phyloP scores from a whole-genome alignment of 2,888 invertebrate genomes.

The Limnephilus lunatus region DNA sequence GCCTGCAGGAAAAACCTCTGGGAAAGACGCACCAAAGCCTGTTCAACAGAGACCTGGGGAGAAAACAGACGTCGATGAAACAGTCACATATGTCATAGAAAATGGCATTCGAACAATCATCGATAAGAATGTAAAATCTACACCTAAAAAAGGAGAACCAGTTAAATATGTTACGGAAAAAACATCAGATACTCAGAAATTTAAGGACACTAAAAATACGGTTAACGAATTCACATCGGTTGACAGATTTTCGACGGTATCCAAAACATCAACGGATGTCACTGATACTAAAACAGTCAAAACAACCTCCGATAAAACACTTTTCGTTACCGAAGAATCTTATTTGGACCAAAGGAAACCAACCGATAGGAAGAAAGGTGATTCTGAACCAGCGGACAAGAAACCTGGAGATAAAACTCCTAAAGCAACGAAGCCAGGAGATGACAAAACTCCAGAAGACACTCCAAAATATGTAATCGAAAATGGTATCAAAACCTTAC shows the following conservation, averaged over 20 bases:
- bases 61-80: neutral
- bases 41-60: neutral
- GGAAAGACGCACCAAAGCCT: neutral
- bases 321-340: neutral
- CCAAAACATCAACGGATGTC: conserved; percentile 3
- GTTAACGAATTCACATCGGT: neutral
- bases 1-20: conserved; percentile 4
- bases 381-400: conserved; percentile 13
- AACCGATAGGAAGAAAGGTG: conserved; percentile 22
- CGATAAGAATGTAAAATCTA: conserved; percentile 21
- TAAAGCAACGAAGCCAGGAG: conserved; percentile 40
- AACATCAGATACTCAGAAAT: conserved; percentile 8
- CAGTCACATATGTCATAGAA: conserved; percentile 47
- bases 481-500: conserved; percentile 58
- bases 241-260: neutral
- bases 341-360: conserved; percentile 5
- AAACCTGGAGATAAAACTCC: conserved; percentile 12
- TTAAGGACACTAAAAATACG: conserved; percentile 23
- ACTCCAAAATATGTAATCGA: conserved; percentile 57
- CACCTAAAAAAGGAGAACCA: conserved; percentile 36
- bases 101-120: conserved; percentile 46
- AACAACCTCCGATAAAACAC: neutral
- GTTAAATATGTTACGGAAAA: conserved; percentile 7
- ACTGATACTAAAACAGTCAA: conserved; percentile 7
- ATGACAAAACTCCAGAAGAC: conserved; percentile 45